Evolutionary conservation across 2,113 vertebrate species (phyloP).

Genomic region (Macaca mulatta): DNA sequence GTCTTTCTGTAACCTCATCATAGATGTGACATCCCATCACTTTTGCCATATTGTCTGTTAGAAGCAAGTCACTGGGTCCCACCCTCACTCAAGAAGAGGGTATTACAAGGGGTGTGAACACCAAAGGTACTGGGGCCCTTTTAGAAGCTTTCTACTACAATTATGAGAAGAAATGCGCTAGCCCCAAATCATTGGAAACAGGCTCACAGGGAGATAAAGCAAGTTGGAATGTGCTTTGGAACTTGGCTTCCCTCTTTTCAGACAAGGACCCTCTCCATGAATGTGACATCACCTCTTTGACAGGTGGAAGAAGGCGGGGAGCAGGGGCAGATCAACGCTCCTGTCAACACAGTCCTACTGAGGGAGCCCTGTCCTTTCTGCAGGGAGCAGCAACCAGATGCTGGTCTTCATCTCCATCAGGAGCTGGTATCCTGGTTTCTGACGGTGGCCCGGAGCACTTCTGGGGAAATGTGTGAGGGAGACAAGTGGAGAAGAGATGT

Average conservation of each 20-base stretch:
- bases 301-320: background rate
- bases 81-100: background rate
- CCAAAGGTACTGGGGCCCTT: background rate
- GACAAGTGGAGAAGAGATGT: background rate
- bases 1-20: background rate
- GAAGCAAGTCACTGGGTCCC: background rate
- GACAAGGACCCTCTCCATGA: background rate
- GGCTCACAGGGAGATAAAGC: background rate
- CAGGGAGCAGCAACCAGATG: background rate
- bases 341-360: accelerated
- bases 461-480: background rate
- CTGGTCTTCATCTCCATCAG: background rate
- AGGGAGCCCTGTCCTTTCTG: background rate
- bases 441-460: background rate
- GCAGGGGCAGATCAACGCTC: no score
- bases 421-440: background rate
- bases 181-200: background rate
- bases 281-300: background rate
- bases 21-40: no score
- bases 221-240: no score
- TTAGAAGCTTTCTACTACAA: no score
- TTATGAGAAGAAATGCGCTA: no score
- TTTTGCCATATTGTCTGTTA: background rate
- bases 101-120: accelerated
- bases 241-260: background rate